These are phyloP conservation scores for Temnothorax longispinosus DNA, from an alignment of 1,140 invertebrate genomes.

Conservation along the genomic window DNA sequence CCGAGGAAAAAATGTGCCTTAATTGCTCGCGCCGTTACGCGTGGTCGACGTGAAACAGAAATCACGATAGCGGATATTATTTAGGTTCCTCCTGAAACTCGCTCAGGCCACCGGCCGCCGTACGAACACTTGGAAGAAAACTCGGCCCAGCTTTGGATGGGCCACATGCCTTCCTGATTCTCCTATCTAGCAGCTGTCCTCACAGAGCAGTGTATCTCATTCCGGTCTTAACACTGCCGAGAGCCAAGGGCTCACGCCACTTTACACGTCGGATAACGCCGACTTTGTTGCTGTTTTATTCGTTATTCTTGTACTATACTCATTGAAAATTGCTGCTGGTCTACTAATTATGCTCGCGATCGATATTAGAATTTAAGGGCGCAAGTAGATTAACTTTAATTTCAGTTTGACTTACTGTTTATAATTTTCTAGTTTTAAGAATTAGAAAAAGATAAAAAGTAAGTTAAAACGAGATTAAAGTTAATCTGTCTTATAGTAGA, in stretches of 20 bases:
- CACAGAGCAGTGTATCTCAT: conserved; percentile 58
- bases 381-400: not conserved
- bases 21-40: not conserved
- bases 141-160: conserved; percentile 33
- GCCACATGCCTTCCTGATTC: conserved; percentile 74
- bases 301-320: not conserved
- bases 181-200: conserved; percentile 77
- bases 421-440: no score
- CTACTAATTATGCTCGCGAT: not conserved
- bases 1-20: not conserved
- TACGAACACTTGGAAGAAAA: conserved; percentile 61
- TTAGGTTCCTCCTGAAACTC: conserved; percentile 31
- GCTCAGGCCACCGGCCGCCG: conserved; percentile 1
- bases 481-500: no score
- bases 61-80: conserved; percentile 34
- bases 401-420: no score
- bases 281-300: not conserved
- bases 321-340: not conserved
- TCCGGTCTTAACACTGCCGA: conserved; percentile 34
- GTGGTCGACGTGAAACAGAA: conserved; percentile 6
- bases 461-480: no score
- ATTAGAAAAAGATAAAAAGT: no score
- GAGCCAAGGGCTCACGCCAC: not conserved
- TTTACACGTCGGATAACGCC: not conserved
- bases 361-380: not conserved